Evolutionary conservation across 2,113 vertebrate genomes (phyloP).

Genomic region (Raja brachyura): DNA sequence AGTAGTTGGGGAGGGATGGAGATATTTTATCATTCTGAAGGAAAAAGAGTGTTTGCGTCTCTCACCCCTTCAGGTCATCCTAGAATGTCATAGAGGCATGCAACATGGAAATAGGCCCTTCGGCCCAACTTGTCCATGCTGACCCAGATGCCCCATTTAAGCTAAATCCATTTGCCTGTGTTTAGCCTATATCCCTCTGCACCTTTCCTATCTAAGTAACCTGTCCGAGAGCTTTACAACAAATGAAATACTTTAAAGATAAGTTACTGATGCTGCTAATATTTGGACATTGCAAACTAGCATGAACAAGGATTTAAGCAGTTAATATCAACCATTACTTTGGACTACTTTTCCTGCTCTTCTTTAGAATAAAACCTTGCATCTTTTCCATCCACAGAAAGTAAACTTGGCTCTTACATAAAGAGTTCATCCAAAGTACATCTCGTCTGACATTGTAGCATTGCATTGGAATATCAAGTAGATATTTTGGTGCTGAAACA

Average conservation of each 20-base stretch:
- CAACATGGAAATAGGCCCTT: too few species aligned
- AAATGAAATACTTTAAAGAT: too few species aligned
- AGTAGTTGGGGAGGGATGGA: too few species aligned
- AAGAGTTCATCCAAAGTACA: neutral
- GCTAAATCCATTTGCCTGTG: too few species aligned
- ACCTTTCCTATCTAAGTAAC: too few species aligned
- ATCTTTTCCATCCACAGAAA: neutral
- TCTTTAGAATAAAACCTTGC: neutral
- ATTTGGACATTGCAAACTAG: neutral
- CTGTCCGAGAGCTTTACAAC: neutral
- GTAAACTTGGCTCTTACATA: neutral
- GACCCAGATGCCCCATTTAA: too few species aligned
- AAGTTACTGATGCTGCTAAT: too few species aligned
- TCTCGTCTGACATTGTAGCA: neutral
- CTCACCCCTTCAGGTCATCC: neutral
- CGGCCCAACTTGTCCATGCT: too few species aligned
- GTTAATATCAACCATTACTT: neutral
- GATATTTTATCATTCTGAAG: neutral
- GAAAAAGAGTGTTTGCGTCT: neutral
- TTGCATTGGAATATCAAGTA: neutral
- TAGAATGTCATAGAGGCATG: too few species aligned
- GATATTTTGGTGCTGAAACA: neutral
- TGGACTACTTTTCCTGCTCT: neutral
- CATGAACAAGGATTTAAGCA: neutral
- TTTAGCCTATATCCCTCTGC: too few species aligned